Evolutionary conservation across 2,888 invertebrate species (phyloP), one percentile per base, ranked within the genome.

Genomic region (Ophion ventricosus): DNA sequence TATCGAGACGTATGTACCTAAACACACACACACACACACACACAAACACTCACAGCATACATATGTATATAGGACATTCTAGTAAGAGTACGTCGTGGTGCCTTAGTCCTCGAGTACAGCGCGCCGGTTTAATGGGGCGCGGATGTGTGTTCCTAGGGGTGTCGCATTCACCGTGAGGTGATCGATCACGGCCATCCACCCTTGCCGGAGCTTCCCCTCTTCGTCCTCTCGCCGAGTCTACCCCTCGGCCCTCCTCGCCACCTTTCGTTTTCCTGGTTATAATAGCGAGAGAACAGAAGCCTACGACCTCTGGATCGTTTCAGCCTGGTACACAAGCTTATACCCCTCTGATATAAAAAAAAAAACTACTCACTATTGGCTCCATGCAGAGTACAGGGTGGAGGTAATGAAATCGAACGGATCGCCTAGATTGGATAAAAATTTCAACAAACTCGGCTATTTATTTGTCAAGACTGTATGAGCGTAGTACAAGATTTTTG

Each of bases 121-220:
- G 88, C 88, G 87, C 85, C 87, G 88, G 90, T 90, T 91, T 91
- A 92, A 92, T 91, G 92, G 92, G 92, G 91, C 91, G 91, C 91
- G 91, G 90, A 92, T 92, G 89, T 89, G 91, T 89, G 90, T 89
- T 88, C 89, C 89, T 89, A 88, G 90, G 91, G 91, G 91, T 92
- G 92, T 92, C 90, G 91, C 90, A 91, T 92, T 92, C 91, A 91
- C 88, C 87, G 87, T 73, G 86, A 82, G 88, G 91, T 92, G 92
- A 92, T 92, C 92, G 92, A 92, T 92, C 92, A 92, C 90, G 88
- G 88, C 89, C 91, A 92, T 90, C 91, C 91, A 89, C 91, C 91
- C 91, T 90, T 90, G 84, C 84, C 64, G 56, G 82, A 66, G 64
- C n/a, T 63, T 40, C 67, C 89, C 88, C 49, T 17, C 35, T 49